phyloP scores from a whole-genome alignment of 92 coral and sea anemone species.

The Porites rus region DNA sequence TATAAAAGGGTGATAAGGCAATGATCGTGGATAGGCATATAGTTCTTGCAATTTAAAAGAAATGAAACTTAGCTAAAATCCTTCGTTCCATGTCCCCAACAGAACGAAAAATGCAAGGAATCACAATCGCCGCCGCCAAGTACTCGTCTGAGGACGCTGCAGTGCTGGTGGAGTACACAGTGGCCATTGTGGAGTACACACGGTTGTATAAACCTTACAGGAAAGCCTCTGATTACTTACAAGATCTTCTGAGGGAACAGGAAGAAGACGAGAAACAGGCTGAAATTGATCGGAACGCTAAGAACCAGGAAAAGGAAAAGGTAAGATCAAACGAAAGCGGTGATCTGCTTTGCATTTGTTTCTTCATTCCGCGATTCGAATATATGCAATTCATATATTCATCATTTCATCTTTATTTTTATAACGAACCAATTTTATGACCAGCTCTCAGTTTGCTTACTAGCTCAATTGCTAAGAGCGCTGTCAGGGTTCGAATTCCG shows the following conservation, averaged over 20 bases:
- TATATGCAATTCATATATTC: too few relatives aligned
- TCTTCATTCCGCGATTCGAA: too few relatives aligned
- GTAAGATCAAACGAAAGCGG: conserved; percentile 18
- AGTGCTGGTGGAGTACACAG: conserved; percentile 88
- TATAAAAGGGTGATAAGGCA: too few relatives aligned
- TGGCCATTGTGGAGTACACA: conserved; percentile 89
- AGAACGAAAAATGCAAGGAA: conserved; percentile 70
- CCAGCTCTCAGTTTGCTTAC: too few relatives aligned
- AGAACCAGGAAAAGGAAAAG: conserved; percentile 58
- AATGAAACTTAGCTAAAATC: background rate
- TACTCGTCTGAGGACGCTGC: conserved; percentile 99
- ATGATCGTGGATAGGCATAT: too few relatives aligned
- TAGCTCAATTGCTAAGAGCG: too few relatives aligned
- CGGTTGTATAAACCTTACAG: conserved; percentile 84
- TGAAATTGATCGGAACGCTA: conserved; percentile 53
- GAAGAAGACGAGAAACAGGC: conserved; percentile 80
- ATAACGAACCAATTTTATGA: too few relatives aligned
- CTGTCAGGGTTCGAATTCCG: too few relatives aligned
- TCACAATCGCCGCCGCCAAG: conserved; percentile 92
- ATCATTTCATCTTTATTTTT: too few relatives aligned
- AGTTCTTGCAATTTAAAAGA: too few relatives aligned
- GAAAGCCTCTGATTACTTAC: conserved; percentile 78
- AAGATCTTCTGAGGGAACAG: conserved; percentile 74
- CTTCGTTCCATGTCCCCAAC: background rate
- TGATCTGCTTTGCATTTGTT: too few relatives aligned